phyloP scores from a whole-genome alignment of 2,113 vertebrate species.

The Lepus europaeus region DNA sequence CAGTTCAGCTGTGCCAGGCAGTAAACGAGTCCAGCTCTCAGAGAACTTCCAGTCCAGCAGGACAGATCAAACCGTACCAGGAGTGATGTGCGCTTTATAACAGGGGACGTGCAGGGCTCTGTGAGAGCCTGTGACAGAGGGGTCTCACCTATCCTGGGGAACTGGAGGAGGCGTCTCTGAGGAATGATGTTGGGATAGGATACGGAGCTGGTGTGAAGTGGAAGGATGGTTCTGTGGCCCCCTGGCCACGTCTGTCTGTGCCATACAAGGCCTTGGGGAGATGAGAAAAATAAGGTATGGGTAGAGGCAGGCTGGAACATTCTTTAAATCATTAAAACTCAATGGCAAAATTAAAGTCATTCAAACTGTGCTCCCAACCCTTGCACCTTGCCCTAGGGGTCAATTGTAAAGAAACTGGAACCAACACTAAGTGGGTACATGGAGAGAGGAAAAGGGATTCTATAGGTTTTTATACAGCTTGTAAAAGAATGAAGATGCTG shows the following conservation, averaged over 20 bases:
- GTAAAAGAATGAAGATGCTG: background rate
- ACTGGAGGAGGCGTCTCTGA: background rate
- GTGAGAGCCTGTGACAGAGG: background rate
- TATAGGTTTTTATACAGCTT: background rate
- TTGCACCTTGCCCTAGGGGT: background rate
- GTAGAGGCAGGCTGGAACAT: background rate
- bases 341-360: background rate
- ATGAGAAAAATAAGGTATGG: background rate
- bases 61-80: background rate
- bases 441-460: background rate
- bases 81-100: background rate
- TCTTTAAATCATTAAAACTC: background rate
- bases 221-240: background rate
- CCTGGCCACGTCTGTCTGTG: background rate
- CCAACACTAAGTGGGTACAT: accelerated
- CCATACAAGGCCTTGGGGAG: background rate
- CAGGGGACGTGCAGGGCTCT: background rate
- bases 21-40: background rate
- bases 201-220: background rate
- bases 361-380: background rate
- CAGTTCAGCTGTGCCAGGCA: background rate
- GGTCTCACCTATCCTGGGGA: background rate
- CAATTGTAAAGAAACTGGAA: background rate
- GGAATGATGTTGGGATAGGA: background rate
- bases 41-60: background rate